A percentile compares a stretch with the other conserved stretches of the same genome.
phyloP scores from a whole-genome alignment of 2,113 vertebrate genomes.

The Miniopterus natalensis region DNA sequence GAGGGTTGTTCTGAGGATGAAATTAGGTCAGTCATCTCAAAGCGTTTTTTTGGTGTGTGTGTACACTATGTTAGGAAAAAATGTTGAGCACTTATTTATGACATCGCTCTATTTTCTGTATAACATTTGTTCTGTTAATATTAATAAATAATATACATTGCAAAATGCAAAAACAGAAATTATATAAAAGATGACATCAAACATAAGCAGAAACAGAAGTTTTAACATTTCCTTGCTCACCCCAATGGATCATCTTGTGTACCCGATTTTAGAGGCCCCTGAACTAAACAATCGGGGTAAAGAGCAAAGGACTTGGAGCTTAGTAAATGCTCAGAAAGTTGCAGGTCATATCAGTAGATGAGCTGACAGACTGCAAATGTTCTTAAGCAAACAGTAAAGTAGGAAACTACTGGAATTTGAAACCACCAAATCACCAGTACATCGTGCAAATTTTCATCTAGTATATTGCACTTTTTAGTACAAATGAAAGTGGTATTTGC shows the following conservation, averaged over 20 bases:
- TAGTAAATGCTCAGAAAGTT: background rate
- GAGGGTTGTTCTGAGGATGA: background rate
- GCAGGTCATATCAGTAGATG: background rate
- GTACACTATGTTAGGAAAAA: background rate
- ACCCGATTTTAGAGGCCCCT: background rate
- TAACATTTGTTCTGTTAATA: slow-evolving; percentile 3
- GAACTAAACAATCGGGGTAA: background rate
- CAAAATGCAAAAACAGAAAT: background rate
- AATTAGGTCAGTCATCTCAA: background rate
- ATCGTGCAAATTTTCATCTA: slow-evolving; percentile 55
- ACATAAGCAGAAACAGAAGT: background rate
- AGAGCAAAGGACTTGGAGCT: background rate
- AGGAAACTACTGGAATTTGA: slow-evolving; percentile 68
- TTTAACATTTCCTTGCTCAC: background rate
- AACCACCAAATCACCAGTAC: slow-evolving; percentile 42
- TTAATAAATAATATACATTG: background rate
- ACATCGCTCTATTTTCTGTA: background rate
- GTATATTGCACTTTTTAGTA: slow-evolving; percentile 29
- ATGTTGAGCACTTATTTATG: background rate
- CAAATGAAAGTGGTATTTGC: slow-evolving; percentile 64
- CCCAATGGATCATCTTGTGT: background rate
- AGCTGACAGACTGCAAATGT: background rate
- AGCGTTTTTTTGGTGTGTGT: background rate
- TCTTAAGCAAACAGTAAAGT: slow-evolving; percentile 54
- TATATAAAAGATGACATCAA: background rate